phyloP scores from a whole-genome alignment of 2,888 invertebrate genomes.

The Cerastis rubricosa region DNA sequence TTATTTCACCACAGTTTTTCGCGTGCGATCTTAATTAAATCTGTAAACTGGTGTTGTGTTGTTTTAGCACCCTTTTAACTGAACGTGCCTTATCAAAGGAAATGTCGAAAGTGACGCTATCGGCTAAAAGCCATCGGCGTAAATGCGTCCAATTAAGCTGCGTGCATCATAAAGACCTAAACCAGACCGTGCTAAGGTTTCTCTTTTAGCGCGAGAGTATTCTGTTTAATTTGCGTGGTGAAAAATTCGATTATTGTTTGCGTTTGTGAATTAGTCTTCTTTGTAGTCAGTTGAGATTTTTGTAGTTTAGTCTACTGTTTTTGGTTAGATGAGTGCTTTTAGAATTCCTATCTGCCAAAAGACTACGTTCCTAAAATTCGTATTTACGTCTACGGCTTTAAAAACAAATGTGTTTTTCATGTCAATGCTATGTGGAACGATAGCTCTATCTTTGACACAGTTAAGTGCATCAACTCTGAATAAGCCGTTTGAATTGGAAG shows the following conservation, averaged over 20 bases:
- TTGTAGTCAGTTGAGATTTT: constrained; percentile 34
- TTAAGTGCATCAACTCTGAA: constrained; percentile 21
- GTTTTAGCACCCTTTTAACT: constrained; percentile 81
- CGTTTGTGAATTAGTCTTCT: constrained; percentile 39
- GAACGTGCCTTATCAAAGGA: constrained; percentile 85
- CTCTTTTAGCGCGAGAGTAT: constrained; percentile 60
- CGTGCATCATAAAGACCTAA: constrained; percentile 72
- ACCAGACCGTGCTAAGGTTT: constrained; percentile 68
- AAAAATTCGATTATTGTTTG: constrained; percentile 54
- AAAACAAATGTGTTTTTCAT: not conserved
- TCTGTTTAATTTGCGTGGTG: constrained; percentile 39
- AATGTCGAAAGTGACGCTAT: constrained; percentile 86
- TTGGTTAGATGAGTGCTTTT: constrained; percentile 18
- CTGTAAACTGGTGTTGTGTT: constrained; percentile 75
- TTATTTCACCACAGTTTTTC: constrained; percentile 59
- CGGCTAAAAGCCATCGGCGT: constrained; percentile 80
- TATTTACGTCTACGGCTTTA: not conserved
- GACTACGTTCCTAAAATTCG: not conserved
- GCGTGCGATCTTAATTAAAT: constrained; percentile 80
- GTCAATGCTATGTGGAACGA: not conserved
- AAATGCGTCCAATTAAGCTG: constrained; percentile 83
- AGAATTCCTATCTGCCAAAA: not conserved
- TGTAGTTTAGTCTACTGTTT: constrained; percentile 21
- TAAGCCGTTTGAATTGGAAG: constrained; percentile 22
- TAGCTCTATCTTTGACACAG: constrained; percentile 18